phyloP scores from a whole-genome alignment of 2,888 invertebrate genomes.

The Dryobotodes eremita region DNA sequence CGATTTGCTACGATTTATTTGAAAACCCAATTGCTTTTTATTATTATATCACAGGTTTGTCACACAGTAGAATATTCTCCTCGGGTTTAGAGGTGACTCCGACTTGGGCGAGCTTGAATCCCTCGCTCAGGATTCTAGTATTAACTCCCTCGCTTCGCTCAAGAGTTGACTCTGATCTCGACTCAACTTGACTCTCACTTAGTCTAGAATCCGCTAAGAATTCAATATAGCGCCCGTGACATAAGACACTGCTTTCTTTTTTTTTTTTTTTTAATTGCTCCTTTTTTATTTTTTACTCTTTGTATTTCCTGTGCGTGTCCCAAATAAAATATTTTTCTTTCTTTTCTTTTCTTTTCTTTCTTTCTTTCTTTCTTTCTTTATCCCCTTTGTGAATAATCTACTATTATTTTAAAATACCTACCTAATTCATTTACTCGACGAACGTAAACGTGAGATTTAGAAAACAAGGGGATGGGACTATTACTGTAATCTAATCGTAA shows the following conservation, averaged over 20 bases:
- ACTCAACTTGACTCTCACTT: no score
- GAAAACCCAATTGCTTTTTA: no score
- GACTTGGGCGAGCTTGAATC: not conserved
- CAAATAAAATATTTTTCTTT: no score
- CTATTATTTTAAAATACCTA: not conserved
- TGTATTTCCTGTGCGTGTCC: no score
- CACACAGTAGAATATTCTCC: not conserved
- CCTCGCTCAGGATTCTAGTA: not conserved
- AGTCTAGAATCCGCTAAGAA: not conserved
- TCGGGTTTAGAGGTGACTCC: not conserved
- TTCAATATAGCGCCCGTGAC: not conserved
- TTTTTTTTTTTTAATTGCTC: no score
- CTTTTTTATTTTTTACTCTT: no score
- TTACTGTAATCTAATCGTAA: slow-evolving; percentile 43
- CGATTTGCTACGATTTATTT: not conserved
- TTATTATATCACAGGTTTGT: not conserved
- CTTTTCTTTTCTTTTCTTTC: no score
- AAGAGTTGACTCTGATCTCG: not conserved
- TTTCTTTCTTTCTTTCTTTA: no score
- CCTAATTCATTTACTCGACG: not conserved
- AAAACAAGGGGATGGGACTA: slow-evolving; percentile 47
- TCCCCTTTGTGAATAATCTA: slow-evolving; percentile 6
- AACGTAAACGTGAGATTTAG: slow-evolving; percentile 23
- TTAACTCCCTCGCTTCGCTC: not conserved
- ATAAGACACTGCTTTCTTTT: not conserved